Percentiles rank a stretch among this genome's conserved stretches.
phyloP scores from a whole-genome alignment of 2,888 invertebrate genomes.

The Microplitis deprimator region DNA sequence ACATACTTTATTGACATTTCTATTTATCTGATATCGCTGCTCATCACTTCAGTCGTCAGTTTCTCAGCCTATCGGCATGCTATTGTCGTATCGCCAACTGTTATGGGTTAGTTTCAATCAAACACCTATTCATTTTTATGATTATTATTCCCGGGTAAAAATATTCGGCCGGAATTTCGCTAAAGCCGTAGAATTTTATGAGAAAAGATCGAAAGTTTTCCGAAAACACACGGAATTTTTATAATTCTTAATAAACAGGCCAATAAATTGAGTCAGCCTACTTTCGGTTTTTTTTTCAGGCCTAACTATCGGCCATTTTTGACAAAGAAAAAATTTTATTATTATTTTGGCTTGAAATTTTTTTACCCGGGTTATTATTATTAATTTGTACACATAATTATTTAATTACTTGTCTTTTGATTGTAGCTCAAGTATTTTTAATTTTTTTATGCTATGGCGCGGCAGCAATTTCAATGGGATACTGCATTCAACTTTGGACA shows the following conservation, averaged over 20 bases:
- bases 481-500: constrained; percentile 47
- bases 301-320: too few species aligned
- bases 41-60: constrained; percentile 19
- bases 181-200: too few species aligned
- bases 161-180: too few species aligned
- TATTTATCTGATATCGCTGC: constrained; percentile 43
- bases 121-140: background rate
- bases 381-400: too few species aligned
- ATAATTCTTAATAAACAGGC: too few species aligned
- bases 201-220: too few species aligned
- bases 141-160: background rate
- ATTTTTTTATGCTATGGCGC: constrained; percentile 49
- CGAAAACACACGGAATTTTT: too few species aligned
- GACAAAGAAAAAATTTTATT: too few species aligned
- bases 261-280: too few species aligned
- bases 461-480: constrained; percentile 48
- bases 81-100: background rate
- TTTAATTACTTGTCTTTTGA: background rate
- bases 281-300: background rate
- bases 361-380: too few species aligned
- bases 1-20: constrained; percentile 51
- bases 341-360: too few species aligned
- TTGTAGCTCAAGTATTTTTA: constrained; percentile 4
- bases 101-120: constrained; percentile 17
- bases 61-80: constrained; percentile 17